A percentile compares a stretch with the other conserved stretches of the same genome.
Conservation (phyloP, 1,140 invertebrate genomes). For the Brachionus angularis region DNA sequence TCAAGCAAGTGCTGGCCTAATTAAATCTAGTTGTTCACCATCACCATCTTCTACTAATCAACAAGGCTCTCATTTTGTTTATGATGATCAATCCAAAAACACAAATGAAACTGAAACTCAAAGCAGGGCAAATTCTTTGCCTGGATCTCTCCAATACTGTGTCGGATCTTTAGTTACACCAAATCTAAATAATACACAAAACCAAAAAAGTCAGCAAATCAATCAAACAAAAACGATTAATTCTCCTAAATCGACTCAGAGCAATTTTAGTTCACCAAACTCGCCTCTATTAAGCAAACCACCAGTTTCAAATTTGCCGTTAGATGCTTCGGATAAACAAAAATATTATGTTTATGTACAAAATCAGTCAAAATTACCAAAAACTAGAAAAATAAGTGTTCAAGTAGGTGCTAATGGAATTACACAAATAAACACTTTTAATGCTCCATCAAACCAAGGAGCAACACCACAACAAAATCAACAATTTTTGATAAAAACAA, state of each 20-base stretch:
- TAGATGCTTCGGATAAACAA: background rate
- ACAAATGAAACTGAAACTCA: background rate
- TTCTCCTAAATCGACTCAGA: background rate
- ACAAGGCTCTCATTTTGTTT: slow-evolving; percentile 1
- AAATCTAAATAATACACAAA: background rate
- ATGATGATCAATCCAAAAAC: background rate
- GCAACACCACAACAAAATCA: background rate
- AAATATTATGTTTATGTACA: slow-evolving; percentile 28
- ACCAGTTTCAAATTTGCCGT: background rate
- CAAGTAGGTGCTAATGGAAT: slow-evolving; percentile 33
- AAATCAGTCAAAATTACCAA: background rate
- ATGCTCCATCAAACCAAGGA: too few species aligned
- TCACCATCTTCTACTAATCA: background rate
- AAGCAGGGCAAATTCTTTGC: background rate
- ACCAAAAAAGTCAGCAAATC: background rate
- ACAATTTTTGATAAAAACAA: slow-evolving; percentile 21
- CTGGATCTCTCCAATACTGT: background rate
- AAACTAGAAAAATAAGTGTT: slow-evolving; percentile 16
- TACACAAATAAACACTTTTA: too few species aligned
- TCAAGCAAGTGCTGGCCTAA: background rate
- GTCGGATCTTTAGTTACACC: slow-evolving; percentile 1
- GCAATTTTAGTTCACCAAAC: slow-evolving; percentile 18
- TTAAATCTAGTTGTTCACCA: background rate
- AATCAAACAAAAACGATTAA: background rate
- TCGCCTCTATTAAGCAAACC: background rate